These are phyloP conservation scores for Neosilurus hyrtlii DNA, from an alignment of 2,797 vertebrate species.

Conservation along the genomic window DNA sequence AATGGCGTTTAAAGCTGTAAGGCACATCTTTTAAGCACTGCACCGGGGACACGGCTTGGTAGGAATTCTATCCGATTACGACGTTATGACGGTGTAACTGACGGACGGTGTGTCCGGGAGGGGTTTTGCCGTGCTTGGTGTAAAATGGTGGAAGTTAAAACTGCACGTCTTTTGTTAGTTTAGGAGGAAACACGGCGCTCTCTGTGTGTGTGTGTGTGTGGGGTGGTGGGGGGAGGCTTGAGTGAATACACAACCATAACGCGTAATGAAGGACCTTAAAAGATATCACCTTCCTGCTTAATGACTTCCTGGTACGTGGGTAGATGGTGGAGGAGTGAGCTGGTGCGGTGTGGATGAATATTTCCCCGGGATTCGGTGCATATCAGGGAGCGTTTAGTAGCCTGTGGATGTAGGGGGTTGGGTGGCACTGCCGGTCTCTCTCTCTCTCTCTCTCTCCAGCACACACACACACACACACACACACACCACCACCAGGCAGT, in stretches of 20 bases:
- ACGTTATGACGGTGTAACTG: not conserved
- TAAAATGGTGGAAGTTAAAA: constrained; percentile 44
- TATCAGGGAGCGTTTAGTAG: not conserved
- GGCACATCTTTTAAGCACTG: not conserved
- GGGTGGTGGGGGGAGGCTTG: constrained; percentile 25
- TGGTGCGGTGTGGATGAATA: not conserved
- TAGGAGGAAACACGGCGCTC: constrained; percentile 58
- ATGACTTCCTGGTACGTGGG: not conserved
- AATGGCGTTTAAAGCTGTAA: constrained; percentile 15
- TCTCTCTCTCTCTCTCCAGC: constrained; percentile 53
- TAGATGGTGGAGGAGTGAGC: not conserved
- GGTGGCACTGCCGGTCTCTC: constrained; percentile 77
- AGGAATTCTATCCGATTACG: not conserved
- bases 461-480: constrained; percentile 34
- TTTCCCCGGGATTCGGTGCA: not conserved
- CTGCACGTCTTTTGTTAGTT: constrained; percentile 50
- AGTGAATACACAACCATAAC: not conserved
- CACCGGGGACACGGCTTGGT: not conserved
- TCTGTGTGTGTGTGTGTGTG: too few relatives aligned
- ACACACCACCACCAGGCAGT: constrained; percentile 62
- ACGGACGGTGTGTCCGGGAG: too few relatives aligned
- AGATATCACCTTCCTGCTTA: not conserved
- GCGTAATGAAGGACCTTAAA: not conserved
- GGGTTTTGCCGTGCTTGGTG: not conserved
- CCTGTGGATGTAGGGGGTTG: constrained; percentile 65